Evolutionary conservation across 2,888 invertebrate species (phyloP), one percentile per base, ranked within the genome.

Genomic region (Drosophila neonasuta): DNA sequence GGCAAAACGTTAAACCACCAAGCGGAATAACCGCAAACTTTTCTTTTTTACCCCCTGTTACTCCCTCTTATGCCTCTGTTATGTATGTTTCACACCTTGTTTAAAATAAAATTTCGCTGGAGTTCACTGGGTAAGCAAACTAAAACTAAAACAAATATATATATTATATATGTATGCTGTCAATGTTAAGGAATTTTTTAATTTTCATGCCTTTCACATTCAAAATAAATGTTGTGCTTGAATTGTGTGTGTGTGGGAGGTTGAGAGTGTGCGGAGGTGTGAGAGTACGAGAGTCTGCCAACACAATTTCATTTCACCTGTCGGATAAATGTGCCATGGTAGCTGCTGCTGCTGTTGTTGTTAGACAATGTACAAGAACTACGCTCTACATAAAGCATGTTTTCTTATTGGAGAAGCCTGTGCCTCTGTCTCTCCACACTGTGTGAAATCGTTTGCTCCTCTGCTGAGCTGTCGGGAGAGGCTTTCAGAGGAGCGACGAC

Each of bases 281-380:
- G 32, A 30, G 48, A 51, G 57, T 54, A 44, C 34, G 44, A 2
- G 6, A 44, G 42, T 46, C 30, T 64, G 56, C 59, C 59, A 64
- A 74, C 74, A 68, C 74, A 71, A 71, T 79, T 82, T 71, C 68
- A 70, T 72, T 83, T 79, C 68, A 79, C 72, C 84, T 80, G 84
- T 83, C 81, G 74, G 79, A 83, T 80, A 68, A 83, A 72, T 78
- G 67, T 68, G 65, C 48, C 75, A 55, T 58, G 55, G 60, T 46
- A 36, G 29, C 30, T 44, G 32, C 54, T 64, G 61, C 46, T 44
- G 20, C 42, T 60, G 61, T 58, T 57, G 29, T 45, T 49, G 42
- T 58, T 39, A 71, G 56, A 71, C 71, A 65, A 56, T 65, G 54
- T 66, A 52, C 56, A 36, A 24, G 1, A 24, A 6, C 24, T 20